A percentile compares a stretch with the other conserved stretches of the same genome.
These are phyloP conservation scores for Scaptodrosophila lebanonensis DNA, from an alignment of 1,140 invertebrate species.

Conservation along the genomic window DNA sequence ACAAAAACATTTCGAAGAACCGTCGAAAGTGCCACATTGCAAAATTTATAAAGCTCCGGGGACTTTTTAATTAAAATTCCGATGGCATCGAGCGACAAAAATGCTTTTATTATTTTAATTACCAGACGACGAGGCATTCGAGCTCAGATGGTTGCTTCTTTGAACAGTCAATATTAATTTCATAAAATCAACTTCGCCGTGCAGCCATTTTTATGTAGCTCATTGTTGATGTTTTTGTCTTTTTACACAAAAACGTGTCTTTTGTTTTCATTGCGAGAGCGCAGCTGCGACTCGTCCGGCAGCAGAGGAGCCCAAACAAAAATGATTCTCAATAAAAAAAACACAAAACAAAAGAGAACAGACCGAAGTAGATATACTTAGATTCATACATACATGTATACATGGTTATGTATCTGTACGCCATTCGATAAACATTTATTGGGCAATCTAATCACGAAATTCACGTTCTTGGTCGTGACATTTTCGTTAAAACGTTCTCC, in stretches of 20 bases:
- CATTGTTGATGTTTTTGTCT: constrained; percentile 29
- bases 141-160: constrained; percentile 53
- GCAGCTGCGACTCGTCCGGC: not conserved
- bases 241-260: constrained; percentile 56
- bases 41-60: constrained; percentile 52
- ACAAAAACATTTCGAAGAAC: constrained; percentile 51
- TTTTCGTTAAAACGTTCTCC: constrained; percentile 67
- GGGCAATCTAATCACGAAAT: constrained; percentile 72
- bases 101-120: constrained; percentile 76
- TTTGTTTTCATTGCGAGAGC: constrained; percentile 38
- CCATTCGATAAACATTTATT: constrained; percentile 72
- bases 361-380: constrained; percentile 23
- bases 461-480: constrained; percentile 66
- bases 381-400: constrained; percentile 38
- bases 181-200: constrained; percentile 62
- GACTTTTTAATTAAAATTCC: constrained; percentile 73
- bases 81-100: constrained; percentile 48
- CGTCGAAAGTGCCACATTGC: constrained; percentile 40
- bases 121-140: constrained; percentile 39
- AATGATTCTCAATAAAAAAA: constrained; percentile 50
- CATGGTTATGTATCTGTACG: constrained; percentile 57
- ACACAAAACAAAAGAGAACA: constrained; percentile 44
- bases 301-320: constrained; percentile 15
- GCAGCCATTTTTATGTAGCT: constrained; percentile 38
- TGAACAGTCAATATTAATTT: constrained; percentile 69